Conservation (phyloP, 2,888 invertebrate species). For the Macrophya annulata region DNA sequence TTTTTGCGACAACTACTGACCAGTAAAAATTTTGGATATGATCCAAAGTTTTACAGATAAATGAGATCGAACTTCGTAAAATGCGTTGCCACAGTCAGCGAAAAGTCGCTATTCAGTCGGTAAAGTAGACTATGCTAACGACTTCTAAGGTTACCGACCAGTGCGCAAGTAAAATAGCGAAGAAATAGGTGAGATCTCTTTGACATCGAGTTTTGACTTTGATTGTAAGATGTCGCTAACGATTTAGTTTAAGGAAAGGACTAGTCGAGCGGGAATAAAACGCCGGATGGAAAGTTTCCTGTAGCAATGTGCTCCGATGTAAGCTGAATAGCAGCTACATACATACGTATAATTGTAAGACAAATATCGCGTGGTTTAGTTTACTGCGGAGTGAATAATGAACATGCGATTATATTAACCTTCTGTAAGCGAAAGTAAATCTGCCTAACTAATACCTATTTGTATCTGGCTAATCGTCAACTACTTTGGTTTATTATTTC, state of each 20-base stretch:
- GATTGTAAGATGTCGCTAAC: slow-evolving; percentile 24
- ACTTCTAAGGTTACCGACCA: neutral
- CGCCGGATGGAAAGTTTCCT: slow-evolving; percentile 18
- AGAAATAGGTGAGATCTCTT: neutral
- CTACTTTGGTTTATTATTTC: neutral
- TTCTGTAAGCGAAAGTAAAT: neutral
- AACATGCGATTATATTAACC: neutral
- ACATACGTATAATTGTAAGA: neutral
- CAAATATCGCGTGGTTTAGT: slow-evolving; percentile 9
- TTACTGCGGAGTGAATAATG: neutral
- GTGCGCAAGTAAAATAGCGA: neutral
- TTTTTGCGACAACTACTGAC: too few species aligned
- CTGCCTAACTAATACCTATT: neutral
- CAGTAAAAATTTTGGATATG: too few species aligned
- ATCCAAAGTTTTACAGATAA: too few species aligned
- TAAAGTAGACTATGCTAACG: too few species aligned
- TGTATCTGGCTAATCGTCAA: neutral
- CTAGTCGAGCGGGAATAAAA: slow-evolving; percentile 38
- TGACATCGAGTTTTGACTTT: neutral
- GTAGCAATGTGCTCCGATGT: neutral
- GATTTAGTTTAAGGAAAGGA: neutral
- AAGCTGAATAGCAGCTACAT: neutral
- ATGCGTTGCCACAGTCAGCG: too few species aligned
- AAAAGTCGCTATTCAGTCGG: too few species aligned
- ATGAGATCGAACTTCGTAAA: too few species aligned